Evolutionary conservation across 2,888 invertebrate species (phyloP), one percentile per base, ranked within the genome.

Genomic region (Andrena flavipes): DNA sequence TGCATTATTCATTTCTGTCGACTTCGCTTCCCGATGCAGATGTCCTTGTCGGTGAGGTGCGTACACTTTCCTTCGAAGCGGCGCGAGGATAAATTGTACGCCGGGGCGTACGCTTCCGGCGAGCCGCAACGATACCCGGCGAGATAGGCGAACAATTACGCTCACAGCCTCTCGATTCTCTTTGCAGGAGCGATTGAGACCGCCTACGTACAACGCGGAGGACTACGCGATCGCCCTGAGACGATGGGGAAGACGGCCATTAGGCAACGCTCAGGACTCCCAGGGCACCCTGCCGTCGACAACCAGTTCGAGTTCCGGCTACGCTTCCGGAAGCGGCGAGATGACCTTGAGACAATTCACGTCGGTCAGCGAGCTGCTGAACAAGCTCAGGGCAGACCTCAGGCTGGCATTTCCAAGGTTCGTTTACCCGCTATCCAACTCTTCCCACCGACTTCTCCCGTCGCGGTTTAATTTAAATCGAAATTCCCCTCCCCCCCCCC

Each of bases 201-300:
- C 98, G 42, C 98, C 98, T 0, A 96, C 98, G 23, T 98, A 98
- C 95, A 98, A 98, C 92, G 97, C 98, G 0, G 98, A 98, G 93
- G 98, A 98, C 94, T 98, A 98, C 93, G 97, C 97, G 3, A 95
- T 96, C 3, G 97, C 97, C 0, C 94, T 98, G 82, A 96, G 96
- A 92, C 97, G 97, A 95, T 97, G 97, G 96, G 97, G 97, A 80
- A 95, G 96, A 91, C 96, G 96, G 89, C 95, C 95, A 2, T 92
- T 95, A 26, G 95, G 95, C 5, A 93, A 94, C 29, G 77, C 88
- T n/a, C 92, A 92, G 69, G 93, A 93, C 77, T 91, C 92, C 35
- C 93, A 93, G 35, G 92, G 92, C 63, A 93, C 92, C 48, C 85
- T 94, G 77, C 93, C 93, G 7, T 94, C 94, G 54, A 93, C 93